These are phyloP conservation scores for Synergus itoensis DNA, from an alignment of 2,888 invertebrate species.

Conservation along the genomic window DNA sequence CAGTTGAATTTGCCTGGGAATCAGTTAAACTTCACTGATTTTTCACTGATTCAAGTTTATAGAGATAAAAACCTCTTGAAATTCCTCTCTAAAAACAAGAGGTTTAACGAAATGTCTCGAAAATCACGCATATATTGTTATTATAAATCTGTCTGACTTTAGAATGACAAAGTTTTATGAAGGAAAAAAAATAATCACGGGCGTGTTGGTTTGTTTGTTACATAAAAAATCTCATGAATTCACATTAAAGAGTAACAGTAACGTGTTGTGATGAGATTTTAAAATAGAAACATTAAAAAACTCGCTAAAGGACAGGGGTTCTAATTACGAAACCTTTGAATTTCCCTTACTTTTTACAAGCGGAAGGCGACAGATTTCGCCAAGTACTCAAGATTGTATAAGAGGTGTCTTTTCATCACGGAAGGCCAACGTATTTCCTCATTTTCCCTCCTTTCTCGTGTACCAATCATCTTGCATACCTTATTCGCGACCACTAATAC, in stretches of 20 bases:
- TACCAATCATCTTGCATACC: not conserved
- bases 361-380: constrained; percentile 8
- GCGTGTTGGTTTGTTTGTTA: too few relatives aligned
- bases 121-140: too few relatives aligned
- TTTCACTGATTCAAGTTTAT: too few relatives aligned
- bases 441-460: constrained; percentile 23
- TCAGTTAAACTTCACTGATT: too few relatives aligned
- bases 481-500: constrained; percentile 14
- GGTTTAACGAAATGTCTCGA: too few relatives aligned
- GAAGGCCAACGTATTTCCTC: constrained; percentile 33
- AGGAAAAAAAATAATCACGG: too few relatives aligned
- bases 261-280: not conserved
- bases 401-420: constrained; percentile 28
- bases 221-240: not conserved
- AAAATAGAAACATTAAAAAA: not conserved
- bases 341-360: constrained; percentile 3
- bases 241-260: not conserved
- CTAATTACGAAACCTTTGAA: constrained; percentile 19
- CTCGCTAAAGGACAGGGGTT: not conserved
- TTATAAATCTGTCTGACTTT: too few relatives aligned
- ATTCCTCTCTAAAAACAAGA: too few relatives aligned
- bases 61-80: too few relatives aligned
- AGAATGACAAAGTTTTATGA: too few relatives aligned
- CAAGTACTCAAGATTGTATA: constrained; percentile 29
- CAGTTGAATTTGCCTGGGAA: too few relatives aligned